These are phyloP conservation scores for Cataglyphis altisquamis DNA, from an alignment of 2,888 invertebrate genomes.

Conservation along the genomic window DNA sequence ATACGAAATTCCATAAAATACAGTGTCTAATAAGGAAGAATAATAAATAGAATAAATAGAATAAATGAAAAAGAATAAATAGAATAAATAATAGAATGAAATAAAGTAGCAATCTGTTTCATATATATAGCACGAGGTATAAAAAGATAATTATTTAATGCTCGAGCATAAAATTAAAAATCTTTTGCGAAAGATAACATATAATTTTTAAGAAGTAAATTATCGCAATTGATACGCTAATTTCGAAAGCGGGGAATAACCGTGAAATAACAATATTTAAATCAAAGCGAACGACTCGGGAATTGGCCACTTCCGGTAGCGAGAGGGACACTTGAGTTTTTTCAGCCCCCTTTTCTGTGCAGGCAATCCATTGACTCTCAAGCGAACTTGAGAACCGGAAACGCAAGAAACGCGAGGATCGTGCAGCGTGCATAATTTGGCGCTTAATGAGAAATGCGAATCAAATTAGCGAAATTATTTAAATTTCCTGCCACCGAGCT, in stretches of 20 bases:
- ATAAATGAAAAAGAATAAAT: not conserved
- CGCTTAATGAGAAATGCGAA: slow-evolving; percentile 34
- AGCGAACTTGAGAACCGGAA: slow-evolving; percentile 15
- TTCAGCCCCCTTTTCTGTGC: not conserved
- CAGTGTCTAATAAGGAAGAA: not conserved
- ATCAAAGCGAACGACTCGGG: not conserved
- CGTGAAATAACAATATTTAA: slow-evolving; percentile 6
- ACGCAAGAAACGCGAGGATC: slow-evolving; percentile 55
- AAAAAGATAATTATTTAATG: not conserved
- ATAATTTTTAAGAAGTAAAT: not conserved
- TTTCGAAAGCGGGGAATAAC: not conserved
- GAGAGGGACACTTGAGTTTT: not conserved
- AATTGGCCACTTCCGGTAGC: slow-evolving; percentile 22
- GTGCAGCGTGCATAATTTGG: not conserved
- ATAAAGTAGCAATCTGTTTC: not conserved
- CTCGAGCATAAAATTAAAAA: not conserved
- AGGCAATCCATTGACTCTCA: not conserved
- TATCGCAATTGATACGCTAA: slow-evolving; percentile 5
- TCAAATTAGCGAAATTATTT: slow-evolving; percentile 61
- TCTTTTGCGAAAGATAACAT: not conserved
- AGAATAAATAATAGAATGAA: not conserved
- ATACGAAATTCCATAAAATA: slow-evolving; percentile 34
- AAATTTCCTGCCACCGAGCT: slow-evolving; percentile 57
- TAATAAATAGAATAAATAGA: not conserved
- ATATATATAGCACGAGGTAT: not conserved